Percentiles rank a stretch among this genome's conserved stretches.
These are phyloP conservation scores for Monopterus albus DNA, from an alignment of 2,113 vertebrate species.

Conservation along the genomic window DNA sequence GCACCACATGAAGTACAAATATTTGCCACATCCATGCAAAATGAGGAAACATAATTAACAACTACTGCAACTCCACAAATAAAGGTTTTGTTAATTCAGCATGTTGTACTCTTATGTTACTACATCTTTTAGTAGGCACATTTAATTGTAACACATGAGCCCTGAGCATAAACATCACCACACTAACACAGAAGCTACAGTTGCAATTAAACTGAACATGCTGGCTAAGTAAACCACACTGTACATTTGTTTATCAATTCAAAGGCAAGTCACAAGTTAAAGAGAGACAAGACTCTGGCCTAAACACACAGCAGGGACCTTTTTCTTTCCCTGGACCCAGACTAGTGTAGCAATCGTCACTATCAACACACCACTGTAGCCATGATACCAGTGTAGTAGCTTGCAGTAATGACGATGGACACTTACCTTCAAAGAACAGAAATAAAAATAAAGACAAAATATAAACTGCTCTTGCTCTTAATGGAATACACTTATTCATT, in stretches of 20 bases:
- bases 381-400: background rate
- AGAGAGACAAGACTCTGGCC: slow-evolving; percentile 82
- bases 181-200: slow-evolving; percentile 81
- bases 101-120: slow-evolving; percentile 75
- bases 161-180: slow-evolving; percentile 76
- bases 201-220: slow-evolving; percentile 81
- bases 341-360: background rate
- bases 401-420: slow-evolving; percentile 14
- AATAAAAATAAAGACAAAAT: background rate
- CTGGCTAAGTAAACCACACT: slow-evolving; percentile 76
- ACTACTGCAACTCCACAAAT: slow-evolving; percentile 47
- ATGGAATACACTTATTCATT: background rate
- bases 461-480: background rate
- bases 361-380: background rate
- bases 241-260: slow-evolving; percentile 64
- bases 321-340: slow-evolving; percentile 13
- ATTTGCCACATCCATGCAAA: slow-evolving; percentile 83
- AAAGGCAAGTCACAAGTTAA: slow-evolving; percentile 81
- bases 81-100: slow-evolving; percentile 38
- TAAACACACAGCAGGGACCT: background rate
- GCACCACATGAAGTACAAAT: slow-evolving; percentile 6
- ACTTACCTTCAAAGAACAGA: slow-evolving; percentile 7
- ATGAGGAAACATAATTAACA: slow-evolving; percentile 58
- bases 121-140: slow-evolving; percentile 85
- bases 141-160: slow-evolving; percentile 38